phyloP scores from a whole-genome alignment of 2,797 vertebrate species.

The Ctenosaura bakeri region DNA sequence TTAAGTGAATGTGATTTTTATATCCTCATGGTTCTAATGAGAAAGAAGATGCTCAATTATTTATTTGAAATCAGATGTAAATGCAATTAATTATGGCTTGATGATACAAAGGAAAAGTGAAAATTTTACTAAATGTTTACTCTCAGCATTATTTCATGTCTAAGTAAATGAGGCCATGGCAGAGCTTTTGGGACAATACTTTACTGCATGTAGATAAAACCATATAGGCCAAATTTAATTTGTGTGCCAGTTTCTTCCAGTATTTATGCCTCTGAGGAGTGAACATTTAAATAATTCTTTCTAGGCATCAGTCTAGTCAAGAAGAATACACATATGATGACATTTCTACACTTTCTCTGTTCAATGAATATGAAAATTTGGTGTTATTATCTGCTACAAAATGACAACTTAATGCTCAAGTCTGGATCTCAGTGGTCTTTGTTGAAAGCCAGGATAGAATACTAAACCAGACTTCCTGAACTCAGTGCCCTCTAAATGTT shows the following conservation, averaged over 20 bases:
- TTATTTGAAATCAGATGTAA: background rate
- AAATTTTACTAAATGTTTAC: slow-evolving; percentile 10
- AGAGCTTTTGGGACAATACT: background rate
- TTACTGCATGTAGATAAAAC: background rate
- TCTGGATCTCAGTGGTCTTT: slow-evolving; percentile 34
- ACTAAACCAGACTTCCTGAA: background rate
- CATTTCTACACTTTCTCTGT: slow-evolving; percentile 27
- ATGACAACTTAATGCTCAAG: slow-evolving; percentile 28
- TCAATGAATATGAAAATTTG: slow-evolving; percentile 36
- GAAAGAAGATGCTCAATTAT: background rate
- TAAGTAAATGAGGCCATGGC: background rate
- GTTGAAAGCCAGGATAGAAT: slow-evolving; percentile 9
- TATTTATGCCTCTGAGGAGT: slow-evolving; percentile 12
- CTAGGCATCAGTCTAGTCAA: slow-evolving; percentile 5
- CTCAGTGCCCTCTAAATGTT: background rate
- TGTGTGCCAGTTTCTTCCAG: slow-evolving; percentile 42
- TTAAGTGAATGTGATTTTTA: background rate
- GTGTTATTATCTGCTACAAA: background rate
- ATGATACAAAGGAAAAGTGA: slow-evolving; percentile 9
- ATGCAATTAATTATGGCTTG: background rate
- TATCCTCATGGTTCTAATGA: background rate
- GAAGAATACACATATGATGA: slow-evolving; percentile 1
- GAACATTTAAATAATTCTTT: slow-evolving; percentile 24
- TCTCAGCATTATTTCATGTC: background rate
- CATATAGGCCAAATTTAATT: slow-evolving; percentile 8